Base-by-base conservation (phyloP, 2,113 vertebrate genomes). In the Miniopterus natalensis region DNA sequence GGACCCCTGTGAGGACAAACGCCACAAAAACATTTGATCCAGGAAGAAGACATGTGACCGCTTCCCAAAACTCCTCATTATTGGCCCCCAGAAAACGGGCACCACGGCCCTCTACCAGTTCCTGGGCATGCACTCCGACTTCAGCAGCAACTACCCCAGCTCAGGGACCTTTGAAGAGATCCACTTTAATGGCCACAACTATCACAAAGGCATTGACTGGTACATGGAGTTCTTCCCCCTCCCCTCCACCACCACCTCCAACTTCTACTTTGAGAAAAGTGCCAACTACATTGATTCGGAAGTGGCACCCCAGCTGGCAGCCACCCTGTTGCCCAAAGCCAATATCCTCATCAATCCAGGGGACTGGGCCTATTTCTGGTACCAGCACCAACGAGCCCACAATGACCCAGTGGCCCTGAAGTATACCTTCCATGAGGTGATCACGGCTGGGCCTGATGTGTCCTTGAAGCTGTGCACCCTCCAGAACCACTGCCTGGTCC, bases 221-320 rank as follows among this genome's bases (percentile, higher is more conserved):
- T 99, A 99, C 96, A 99, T 99, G 99, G 99, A 99, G 84, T 99
- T 99, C 97, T 99, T 99, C 96, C 99, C 99, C 17, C 98, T 99
- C 97, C 99, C 99, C 12, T 99, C 99, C 98, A 99, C 99, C 97
- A 99, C 99, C 98, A 99, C 99, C 91, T 99, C 99, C 0, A 99
- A 99, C 97, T 99, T 99, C 98, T 99, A 99, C 98, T 99, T 99
- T 84, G 99, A 99, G 98, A 99, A 99, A 98, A 99, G 99, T 96
- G 99, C 99, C 98, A 99, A 99, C 98, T 99, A 99, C 98, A 99
- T 99, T 98, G 99, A 99, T 95, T 99, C 99, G 0, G 99, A 99
- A 97, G 98, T 99, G 97, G 99, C 99, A 6, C 99, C 99, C 11
- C 98, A 98, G 95, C 98, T 99, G 96, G 99, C 99, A 0, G 99